These are phyloP conservation scores for Drosophila asahinai DNA, from an alignment of 1,140 invertebrate genomes.

Conservation along the genomic window DNA sequence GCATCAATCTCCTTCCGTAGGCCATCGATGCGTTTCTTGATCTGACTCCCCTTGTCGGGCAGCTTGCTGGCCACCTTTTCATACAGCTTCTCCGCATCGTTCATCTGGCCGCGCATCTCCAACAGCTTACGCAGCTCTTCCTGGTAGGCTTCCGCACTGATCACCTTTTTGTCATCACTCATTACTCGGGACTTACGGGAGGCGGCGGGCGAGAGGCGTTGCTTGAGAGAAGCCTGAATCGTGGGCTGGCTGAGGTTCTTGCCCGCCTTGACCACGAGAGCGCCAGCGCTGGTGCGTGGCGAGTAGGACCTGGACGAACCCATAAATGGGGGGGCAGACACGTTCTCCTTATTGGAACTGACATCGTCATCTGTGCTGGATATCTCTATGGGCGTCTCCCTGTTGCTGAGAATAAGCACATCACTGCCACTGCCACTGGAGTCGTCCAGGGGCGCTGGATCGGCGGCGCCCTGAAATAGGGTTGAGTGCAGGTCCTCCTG, in stretches of 20 bases:
- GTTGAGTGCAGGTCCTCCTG: conserved; percentile 70
- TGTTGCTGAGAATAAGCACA: conserved; percentile 66
- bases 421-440: conserved; percentile 61
- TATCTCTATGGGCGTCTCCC: conserved; percentile 70
- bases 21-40: conserved; percentile 57
- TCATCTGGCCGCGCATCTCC: conserved; percentile 48
- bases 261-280: conserved; percentile 3
- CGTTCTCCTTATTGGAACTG: conserved; percentile 34
- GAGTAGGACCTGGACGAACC: conserved; percentile 24
- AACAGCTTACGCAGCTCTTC: conserved; percentile 60
- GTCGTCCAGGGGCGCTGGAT: conserved; percentile 9
- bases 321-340: background rate
- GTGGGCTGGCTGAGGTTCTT: conserved; percentile 73
- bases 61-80: conserved; percentile 61
- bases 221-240: conserved; percentile 41
- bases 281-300: conserved; percentile 36
- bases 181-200: conserved; percentile 2
- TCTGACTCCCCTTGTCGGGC: conserved; percentile 69
- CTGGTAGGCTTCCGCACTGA: conserved; percentile 45
- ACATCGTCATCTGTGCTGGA: conserved; percentile 60
- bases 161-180: conserved; percentile 24
- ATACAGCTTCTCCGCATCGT: conserved; percentile 57
- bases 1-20: conserved; percentile 46
- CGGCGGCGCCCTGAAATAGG: conserved; percentile 23
- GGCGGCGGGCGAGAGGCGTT: background rate